A percentile compares a stretch with the other conserved stretches of the same genome.
Conservation (phyloP, 1,140 invertebrate species). For the Brachystomella parvula region DNA sequence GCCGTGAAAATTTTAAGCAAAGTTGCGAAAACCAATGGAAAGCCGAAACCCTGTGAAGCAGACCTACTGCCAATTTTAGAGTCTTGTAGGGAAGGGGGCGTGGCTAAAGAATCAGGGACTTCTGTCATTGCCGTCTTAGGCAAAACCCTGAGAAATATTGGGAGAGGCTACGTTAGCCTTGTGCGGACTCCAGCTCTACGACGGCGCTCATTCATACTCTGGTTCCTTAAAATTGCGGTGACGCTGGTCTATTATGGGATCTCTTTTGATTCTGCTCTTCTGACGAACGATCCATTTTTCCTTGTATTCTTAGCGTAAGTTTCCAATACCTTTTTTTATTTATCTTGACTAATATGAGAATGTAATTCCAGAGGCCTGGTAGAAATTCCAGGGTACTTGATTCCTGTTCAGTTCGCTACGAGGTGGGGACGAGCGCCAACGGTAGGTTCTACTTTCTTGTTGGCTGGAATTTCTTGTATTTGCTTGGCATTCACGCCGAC, state of each 20-base stretch:
- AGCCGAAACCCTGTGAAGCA: constrained; percentile 36
- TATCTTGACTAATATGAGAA: neutral
- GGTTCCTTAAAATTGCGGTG: constrained; percentile 23
- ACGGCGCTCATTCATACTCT: constrained; percentile 17
- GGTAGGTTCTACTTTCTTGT: constrained; percentile 15
- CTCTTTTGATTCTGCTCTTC: constrained; percentile 18
- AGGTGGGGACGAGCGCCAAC: constrained; percentile 20
- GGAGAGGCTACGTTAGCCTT: constrained; percentile 9
- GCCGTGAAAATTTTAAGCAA: constrained; percentile 58
- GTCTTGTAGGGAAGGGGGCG: neutral
- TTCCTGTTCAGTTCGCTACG: constrained; percentile 6
- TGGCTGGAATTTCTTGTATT: constrained; percentile 18
- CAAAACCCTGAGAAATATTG: constrained; percentile 8
- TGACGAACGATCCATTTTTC: constrained; percentile 26
- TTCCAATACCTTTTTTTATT: neutral
- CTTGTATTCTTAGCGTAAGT: constrained; percentile 25
- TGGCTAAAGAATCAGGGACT: neutral
- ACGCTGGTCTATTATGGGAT: constrained; percentile 31
- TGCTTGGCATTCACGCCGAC: constrained; percentile 10
- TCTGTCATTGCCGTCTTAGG: neutral
- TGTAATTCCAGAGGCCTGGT: constrained; percentile 25
- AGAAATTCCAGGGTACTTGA: constrained; percentile 28
- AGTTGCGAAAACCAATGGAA: constrained; percentile 51
- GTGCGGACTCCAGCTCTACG: constrained; percentile 23
- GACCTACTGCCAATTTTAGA: constrained; percentile 8